Percentiles rank a stretch among this genome's conserved stretches.
Conservation (phyloP, 2,797 vertebrate species). For the Phalanger gymnotis region DNA sequence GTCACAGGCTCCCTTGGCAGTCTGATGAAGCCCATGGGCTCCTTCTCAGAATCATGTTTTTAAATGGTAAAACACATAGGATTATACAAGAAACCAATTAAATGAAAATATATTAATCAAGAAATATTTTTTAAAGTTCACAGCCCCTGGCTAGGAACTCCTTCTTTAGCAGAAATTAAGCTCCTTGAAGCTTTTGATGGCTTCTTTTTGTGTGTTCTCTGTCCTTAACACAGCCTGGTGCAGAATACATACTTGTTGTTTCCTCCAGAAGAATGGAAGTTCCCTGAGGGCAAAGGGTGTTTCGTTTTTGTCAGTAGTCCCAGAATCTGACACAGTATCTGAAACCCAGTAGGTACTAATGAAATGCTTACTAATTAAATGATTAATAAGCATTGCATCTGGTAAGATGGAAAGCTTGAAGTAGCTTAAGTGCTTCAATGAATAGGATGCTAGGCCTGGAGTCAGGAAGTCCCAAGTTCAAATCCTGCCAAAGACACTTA, state of each 20-base stretch:
- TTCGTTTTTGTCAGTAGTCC: neutral
- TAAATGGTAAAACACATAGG: neutral
- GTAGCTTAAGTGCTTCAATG: neutral
- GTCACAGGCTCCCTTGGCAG: neutral
- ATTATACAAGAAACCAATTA: neutral
- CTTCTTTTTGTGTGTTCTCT: no score
- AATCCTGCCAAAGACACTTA: neutral
- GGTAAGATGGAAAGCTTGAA: neutral
- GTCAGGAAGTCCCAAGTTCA: neutral
- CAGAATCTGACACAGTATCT: neutral
- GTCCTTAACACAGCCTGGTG: neutral
- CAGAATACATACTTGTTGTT: neutral
- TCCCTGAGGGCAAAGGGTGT: neutral
- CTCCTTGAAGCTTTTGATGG: no score
- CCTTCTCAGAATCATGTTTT: neutral
- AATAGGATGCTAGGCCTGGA: neutral
- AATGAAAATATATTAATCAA: neutral
- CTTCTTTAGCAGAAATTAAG: neutral
- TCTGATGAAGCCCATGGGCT: neutral
- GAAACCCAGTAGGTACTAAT: accelerated
- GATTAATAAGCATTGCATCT: accelerated
- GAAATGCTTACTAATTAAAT: neutral
- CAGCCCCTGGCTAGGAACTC: neutral
- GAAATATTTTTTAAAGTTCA: neutral
- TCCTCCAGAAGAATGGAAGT: neutral